Evolutionary conservation across 2,113 vertebrate species (phyloP).

Genomic region (Coturnix japonica): DNA sequence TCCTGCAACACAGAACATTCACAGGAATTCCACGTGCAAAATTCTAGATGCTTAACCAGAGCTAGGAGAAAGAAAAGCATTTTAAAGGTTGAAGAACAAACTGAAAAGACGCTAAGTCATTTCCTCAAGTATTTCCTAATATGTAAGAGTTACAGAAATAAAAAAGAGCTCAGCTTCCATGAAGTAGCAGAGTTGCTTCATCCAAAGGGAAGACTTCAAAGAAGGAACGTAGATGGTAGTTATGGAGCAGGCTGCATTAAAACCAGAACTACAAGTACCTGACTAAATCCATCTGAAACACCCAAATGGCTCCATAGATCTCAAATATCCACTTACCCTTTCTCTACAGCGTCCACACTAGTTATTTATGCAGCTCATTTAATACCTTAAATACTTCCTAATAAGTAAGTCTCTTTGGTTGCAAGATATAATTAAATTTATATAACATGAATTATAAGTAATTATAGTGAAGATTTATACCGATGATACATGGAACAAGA

Average conservation of each 20-base stretch:
- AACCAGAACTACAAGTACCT: not conserved
- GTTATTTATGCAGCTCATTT: not conserved
- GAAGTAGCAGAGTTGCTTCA: not conserved
- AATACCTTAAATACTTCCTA: not conserved
- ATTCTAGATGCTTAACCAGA: not conserved
- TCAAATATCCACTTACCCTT: not conserved
- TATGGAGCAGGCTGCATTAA: not conserved
- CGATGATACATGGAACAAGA: not conserved
- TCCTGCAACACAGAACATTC: not conserved
- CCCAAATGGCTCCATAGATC: not conserved
- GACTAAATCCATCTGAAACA: not conserved
- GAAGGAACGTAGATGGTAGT: not conserved
- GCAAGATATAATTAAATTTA: not conserved
- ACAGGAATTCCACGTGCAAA: not conserved
- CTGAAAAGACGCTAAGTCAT: not conserved
- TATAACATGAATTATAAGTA: constrained; percentile 3
- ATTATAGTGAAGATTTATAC: constrained; percentile 10
- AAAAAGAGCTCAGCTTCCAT: not conserved
- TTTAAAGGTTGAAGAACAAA: not conserved
- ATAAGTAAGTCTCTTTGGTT: not conserved
- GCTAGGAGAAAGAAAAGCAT: not conserved
- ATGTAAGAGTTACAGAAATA: not conserved
- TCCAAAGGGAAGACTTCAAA: not conserved
- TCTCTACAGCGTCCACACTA: not conserved
- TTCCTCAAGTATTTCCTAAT: not conserved